A percentile compares a stretch with the other conserved stretches of the same genome.
Evolutionary conservation across 2,797 vertebrate genomes (phyloP).

Genomic region (Crenuchus spilurus): DNA sequence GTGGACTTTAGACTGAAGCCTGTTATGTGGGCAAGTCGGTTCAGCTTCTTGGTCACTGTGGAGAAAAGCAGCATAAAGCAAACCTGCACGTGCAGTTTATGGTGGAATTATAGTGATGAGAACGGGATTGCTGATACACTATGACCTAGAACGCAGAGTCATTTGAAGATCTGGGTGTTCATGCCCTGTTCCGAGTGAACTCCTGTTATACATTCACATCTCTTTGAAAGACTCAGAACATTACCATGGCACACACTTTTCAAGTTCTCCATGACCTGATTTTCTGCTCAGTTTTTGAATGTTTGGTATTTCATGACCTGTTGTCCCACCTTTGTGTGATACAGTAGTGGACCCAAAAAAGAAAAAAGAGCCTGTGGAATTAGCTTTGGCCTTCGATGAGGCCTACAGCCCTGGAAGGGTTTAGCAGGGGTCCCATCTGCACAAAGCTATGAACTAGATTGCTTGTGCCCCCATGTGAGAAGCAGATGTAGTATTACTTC

Average conservation of each 20-base stretch:
- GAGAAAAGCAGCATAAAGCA: not conserved
- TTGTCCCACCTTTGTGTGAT: not conserved
- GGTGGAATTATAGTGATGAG: not conserved
- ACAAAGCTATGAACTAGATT: slow-evolving; percentile 10
- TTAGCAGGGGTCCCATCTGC: slow-evolving; percentile 3
- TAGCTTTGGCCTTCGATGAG: slow-evolving; percentile 10
- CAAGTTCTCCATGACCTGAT: not conserved
- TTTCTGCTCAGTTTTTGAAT: not conserved
- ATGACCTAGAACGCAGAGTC: not conserved
- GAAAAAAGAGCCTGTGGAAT: slow-evolving; percentile 10
- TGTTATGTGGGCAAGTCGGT: no score
- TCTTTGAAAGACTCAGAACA: not conserved
- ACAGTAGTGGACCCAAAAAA: not conserved
- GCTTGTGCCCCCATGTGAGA: slow-evolving; percentile 19
- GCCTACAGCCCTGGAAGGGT: not conserved
- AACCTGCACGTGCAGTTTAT: not conserved
- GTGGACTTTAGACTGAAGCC: no score
- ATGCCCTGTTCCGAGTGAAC: not conserved
- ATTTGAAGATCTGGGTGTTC: slow-evolving; percentile 3
- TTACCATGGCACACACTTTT: not conserved
- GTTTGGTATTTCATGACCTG: not conserved
- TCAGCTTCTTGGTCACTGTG: not conserved
- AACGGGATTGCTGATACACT: not conserved
- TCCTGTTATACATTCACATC: not conserved
- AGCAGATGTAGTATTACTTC: slow-evolving; percentile 25